These are phyloP conservation scores for Ramphastos sulfuratus DNA, from an alignment of 2,113 vertebrate species.

Conservation along the genomic window DNA sequence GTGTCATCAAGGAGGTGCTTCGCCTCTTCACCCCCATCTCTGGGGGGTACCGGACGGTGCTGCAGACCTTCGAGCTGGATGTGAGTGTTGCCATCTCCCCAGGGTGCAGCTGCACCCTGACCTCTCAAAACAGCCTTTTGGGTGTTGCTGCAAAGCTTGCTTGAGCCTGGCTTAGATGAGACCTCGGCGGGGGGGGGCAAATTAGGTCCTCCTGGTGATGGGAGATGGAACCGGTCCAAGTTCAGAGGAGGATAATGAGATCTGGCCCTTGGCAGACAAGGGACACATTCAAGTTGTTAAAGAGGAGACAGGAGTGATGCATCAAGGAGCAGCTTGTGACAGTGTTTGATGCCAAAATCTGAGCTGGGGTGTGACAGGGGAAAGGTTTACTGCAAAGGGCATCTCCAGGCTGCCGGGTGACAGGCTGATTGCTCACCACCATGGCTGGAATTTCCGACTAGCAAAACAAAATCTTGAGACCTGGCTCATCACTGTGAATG, in stretches of 20 bases:
- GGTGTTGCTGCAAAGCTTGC: not conserved
- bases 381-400: slow-evolving; percentile 45
- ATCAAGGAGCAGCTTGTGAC: not conserved
- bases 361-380: slow-evolving; percentile 13
- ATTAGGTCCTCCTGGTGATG: not conserved
- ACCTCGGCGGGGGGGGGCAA: not conserved
- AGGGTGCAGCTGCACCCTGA: fast-evolving
- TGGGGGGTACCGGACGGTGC: slow-evolving; percentile 90
- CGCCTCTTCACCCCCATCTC: slow-evolving; percentile 94
- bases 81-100: slow-evolving; percentile 76
- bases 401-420: slow-evolving; percentile 27
- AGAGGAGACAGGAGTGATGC: not conserved
- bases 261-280: not conserved
- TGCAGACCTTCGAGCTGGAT: slow-evolving; percentile 97
- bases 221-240: not conserved
- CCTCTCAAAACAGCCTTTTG: not conserved
- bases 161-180: not conserved
- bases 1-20: slow-evolving; percentile 97
- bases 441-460: slow-evolving; percentile 22
- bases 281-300: not conserved
- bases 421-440: not conserved
- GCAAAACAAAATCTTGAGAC: slow-evolving; percentile 26
- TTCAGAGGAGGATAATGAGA: not conserved
- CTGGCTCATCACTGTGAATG: not conserved
- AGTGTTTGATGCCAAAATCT: not conserved